Conservation (phyloP, 2,888 invertebrate species). For the Perizoma flavofasciatum region DNA sequence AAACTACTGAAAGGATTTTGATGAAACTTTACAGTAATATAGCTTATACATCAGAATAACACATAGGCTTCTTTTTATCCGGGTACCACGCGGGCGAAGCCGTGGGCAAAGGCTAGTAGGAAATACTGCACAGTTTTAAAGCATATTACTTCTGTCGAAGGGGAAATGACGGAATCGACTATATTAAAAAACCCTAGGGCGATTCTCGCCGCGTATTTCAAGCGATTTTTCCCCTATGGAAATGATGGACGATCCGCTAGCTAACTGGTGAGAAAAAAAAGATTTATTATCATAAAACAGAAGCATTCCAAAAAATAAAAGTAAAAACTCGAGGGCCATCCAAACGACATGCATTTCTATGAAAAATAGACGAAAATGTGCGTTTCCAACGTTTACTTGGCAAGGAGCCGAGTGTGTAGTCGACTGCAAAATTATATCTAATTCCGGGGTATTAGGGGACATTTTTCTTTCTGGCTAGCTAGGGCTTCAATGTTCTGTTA, state of each 20-base stretch:
- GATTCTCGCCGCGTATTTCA: too few relatives aligned
- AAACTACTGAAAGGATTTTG: too few relatives aligned
- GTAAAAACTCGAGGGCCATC: slow-evolving; percentile 48
- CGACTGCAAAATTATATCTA: slow-evolving; percentile 25
- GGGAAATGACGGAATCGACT: background rate
- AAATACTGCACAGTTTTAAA: background rate
- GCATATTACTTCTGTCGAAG: too few relatives aligned
- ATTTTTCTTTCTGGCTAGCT: slow-evolving; percentile 20
- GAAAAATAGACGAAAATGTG: slow-evolving; percentile 66
- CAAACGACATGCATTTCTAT: slow-evolving; percentile 53
- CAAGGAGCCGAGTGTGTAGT: slow-evolving; percentile 47
- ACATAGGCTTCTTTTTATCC: too few relatives aligned
- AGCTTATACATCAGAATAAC: too few relatives aligned
- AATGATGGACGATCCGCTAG: slow-evolving; percentile 5
- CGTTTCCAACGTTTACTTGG: slow-evolving; percentile 63
- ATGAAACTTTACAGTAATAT: too few relatives aligned
- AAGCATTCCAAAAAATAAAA: slow-evolving; percentile 30
- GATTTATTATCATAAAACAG: slow-evolving; percentile 25
- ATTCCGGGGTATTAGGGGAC: slow-evolving; percentile 21
- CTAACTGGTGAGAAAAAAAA: slow-evolving; percentile 11
- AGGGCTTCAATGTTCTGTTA: slow-evolving; percentile 29
- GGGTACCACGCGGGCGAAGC: too few relatives aligned
- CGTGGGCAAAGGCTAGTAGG: too few relatives aligned
- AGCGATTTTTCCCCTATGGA: background rate
- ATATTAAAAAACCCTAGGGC: too few relatives aligned